These are phyloP conservation scores for Dipodomys ordii DNA, from an alignment of 2,113 vertebrate species.

Conservation along the genomic window DNA sequence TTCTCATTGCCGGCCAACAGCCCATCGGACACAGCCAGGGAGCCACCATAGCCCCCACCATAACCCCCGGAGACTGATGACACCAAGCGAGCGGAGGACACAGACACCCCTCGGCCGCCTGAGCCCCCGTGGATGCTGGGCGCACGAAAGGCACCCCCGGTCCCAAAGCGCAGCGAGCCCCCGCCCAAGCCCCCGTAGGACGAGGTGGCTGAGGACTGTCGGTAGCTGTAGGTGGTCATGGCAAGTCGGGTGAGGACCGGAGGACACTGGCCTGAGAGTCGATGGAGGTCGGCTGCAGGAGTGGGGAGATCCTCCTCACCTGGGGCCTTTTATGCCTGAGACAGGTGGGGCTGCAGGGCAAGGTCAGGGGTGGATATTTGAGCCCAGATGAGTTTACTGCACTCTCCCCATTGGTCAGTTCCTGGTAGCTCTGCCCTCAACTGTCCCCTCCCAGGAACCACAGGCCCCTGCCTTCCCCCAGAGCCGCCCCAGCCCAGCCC, in stretches of 20 bases:
- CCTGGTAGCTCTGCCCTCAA: not conserved
- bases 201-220: constrained; percentile 72
- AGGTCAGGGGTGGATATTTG: constrained; percentile 76
- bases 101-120: constrained; percentile 85
- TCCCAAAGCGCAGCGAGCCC: constrained; percentile 14
- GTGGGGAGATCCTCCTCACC: constrained; percentile 62
- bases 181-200: constrained; percentile 61
- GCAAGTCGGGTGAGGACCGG: not conserved
- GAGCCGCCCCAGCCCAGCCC: not conserved
- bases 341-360: constrained; percentile 69
- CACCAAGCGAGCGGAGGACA: constrained; percentile 87
- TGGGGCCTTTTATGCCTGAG: constrained; percentile 81
- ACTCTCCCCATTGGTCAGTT: constrained; percentile 84
- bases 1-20: constrained; percentile 89
- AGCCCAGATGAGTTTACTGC: constrained; percentile 82
- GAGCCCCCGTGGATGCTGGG: constrained; percentile 90
- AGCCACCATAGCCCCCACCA: not conserved
- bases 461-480: not conserved
- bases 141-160: constrained; percentile 85
- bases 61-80: constrained; percentile 69
- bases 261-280: not conserved
- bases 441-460: not conserved
- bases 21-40: constrained; percentile 72
- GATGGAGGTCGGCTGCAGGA: not conserved
- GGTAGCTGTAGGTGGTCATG: constrained; percentile 86